Evolutionary conservation across 2,888 invertebrate genomes (phyloP), one percentile per base, ranked within the genome.

Genomic region (Pycnomerus fuliginosus): DNA sequence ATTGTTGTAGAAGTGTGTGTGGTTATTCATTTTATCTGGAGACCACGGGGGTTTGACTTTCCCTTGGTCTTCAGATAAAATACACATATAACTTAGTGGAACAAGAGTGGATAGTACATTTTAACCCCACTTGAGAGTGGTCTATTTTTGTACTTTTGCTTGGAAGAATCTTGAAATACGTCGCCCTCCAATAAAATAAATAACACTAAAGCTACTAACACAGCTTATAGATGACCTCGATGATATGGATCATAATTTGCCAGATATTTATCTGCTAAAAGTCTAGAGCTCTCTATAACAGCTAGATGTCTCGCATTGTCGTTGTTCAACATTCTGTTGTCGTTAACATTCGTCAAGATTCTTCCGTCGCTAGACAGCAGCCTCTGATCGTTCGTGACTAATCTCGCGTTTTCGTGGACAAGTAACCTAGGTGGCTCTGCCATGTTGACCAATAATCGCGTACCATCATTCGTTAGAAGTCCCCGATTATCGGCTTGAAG

Each of bases 201-300:
- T n/a, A n/a, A n/a, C n/a, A n/a, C n/a, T n/a, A n/a, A n/a, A n/a
- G n/a, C n/a, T n/a, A n/a, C n/a, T n/a, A n/a, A n/a, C n/a, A n/a
- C n/a, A n/a, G n/a, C n/a, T 61, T 69, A 70, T 42, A 70, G 56
- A 58, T 73, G 71, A 7, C 70, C 69, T 32, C 72, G 57, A 50
- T 71, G 70, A 64, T 72, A 73, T 17, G 72, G 69, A 62, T 72
- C 72, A 56, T 72, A 72, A 48, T 65, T 70, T 4, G 68, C 55
- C 41, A 73, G 59, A 64, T 72, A 73, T 45, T 72, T 73, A 59
- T 73, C 73, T n/a, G 70, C 60, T 49, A 73, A 54, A 44, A 72
- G 56, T 42, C 71, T 61, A 12, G 68, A 60, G 46, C 65, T 65
- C 41, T 71, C 71, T 29, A 67, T 61, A 24, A 68, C 67, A 13